Evolutionary conservation across 2,113 vertebrate genomes (phyloP).

Genomic region (Gorsachius goisagi): DNA sequence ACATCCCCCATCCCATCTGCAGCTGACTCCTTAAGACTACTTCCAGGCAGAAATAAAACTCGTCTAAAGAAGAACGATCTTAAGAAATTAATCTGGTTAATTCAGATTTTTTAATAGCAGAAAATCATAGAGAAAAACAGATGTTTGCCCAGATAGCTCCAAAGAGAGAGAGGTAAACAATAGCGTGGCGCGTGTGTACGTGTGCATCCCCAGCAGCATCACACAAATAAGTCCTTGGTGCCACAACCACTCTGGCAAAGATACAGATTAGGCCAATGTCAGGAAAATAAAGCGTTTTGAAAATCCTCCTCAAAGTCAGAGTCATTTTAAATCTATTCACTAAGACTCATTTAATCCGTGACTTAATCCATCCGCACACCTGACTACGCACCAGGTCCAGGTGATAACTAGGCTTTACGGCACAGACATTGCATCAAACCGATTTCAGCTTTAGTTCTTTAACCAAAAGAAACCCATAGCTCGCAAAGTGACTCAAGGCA

Average conservation of each 20-base stretch:
- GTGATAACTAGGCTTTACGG: not conserved
- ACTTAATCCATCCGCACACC: not conserved
- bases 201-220: not conserved
- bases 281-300: not conserved
- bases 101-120: not conserved
- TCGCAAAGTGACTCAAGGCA: accelerated
- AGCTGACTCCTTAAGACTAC: not conserved
- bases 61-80: not conserved
- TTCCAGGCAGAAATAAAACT: not conserved
- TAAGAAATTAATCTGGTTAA: not conserved
- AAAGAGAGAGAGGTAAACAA: not conserved
- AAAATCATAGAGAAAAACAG: not conserved
- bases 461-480: not conserved
- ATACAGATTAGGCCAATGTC: accelerated
- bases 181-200: accelerated
- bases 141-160: not conserved
- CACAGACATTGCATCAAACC: not conserved
- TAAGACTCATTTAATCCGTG: accelerated
- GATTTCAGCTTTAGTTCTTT: not conserved
- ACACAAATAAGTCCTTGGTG: not conserved
- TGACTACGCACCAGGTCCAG: not conserved
- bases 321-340: not conserved
- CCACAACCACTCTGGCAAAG: not conserved
- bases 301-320: not conserved
- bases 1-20: not conserved